Evolutionary conservation across 23 tunicate species (phyloP).

Genomic region (Halocynthia roretzi): DNA sequence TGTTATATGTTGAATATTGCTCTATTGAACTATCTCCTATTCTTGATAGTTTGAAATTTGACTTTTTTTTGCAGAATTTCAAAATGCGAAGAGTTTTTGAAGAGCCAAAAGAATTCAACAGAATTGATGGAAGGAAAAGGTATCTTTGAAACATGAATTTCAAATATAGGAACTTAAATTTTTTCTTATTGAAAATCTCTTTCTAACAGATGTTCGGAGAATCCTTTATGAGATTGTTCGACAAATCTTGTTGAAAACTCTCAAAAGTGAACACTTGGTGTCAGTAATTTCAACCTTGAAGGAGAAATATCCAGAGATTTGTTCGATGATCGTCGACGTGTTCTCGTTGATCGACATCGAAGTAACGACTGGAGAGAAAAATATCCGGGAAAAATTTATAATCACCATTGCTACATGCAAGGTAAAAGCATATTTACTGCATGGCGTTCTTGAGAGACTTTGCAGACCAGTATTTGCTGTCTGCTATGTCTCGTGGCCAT

Average conservation of each 20-base stretch:
- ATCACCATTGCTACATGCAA: conserved; percentile 37
- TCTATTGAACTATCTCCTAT: background rate
- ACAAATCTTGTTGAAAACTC: conserved; percentile 45
- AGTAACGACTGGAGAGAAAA: conserved; percentile 66
- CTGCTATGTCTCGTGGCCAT: too few species aligned
- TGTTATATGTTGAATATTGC: background rate
- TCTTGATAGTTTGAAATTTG: background rate
- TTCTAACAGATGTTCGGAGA: conserved; percentile 45
- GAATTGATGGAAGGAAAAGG: conserved; percentile 13
- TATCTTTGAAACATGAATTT: background rate
- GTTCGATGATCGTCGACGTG: conserved; percentile 71
- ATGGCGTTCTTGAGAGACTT: too few species aligned
- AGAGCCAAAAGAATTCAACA: background rate
- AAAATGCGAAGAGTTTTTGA: conserved; percentile 16
- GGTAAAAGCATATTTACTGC: conserved; percentile 17
- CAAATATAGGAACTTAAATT: background rate
- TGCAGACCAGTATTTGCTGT: too few species aligned
- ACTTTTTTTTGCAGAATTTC: conserved; percentile 22
- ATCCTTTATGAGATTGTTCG: conserved; percentile 65
- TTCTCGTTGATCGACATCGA: conserved; percentile 86
- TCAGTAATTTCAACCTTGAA: conserved; percentile 35
- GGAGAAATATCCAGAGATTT: conserved; percentile 41
- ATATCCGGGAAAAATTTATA: conserved; percentile 53
- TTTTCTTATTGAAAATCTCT: background rate
- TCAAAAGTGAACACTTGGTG: conserved; percentile 42